Evolutionary conservation across 2,113 vertebrate genomes (phyloP).

Genomic region (Laterallus jamaicensis): DNA sequence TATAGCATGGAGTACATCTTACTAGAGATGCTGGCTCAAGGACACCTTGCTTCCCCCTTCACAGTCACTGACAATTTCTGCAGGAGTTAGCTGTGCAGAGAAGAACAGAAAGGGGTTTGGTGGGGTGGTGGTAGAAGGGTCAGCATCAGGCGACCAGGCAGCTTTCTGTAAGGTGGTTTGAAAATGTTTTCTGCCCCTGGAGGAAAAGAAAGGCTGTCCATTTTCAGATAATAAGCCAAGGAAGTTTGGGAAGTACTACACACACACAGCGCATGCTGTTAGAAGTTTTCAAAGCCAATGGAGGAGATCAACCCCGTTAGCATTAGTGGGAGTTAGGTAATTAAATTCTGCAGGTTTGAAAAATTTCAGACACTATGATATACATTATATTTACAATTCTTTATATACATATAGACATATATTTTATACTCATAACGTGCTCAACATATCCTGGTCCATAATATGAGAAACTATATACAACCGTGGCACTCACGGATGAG

Average conservation of each 20-base stretch:
- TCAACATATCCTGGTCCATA: background rate
- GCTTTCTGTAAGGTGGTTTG: background rate
- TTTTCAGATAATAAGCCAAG: background rate
- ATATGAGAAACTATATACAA: background rate
- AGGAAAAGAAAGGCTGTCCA: background rate
- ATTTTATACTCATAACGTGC: background rate
- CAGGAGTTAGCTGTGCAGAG: background rate
- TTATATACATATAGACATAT: conserved; percentile 18
- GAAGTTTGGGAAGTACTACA: background rate
- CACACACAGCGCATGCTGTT: background rate
- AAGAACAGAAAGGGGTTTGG: background rate
- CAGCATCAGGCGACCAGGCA: background rate
- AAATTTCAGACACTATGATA: background rate
- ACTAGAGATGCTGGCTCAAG: background rate
- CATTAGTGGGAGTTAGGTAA: background rate
- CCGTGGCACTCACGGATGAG: background rate
- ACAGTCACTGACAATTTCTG: background rate
- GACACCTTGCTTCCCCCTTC: background rate
- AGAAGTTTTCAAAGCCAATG: background rate
- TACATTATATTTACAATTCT: conserved; percentile 11
- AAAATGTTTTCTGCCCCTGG: background rate
- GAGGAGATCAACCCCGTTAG: background rate
- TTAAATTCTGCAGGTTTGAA: background rate
- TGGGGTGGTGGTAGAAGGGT: background rate
- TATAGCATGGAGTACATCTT: background rate